phyloP scores from a whole-genome alignment of 2,797 vertebrate species.

The Mallotus villosus region DNA sequence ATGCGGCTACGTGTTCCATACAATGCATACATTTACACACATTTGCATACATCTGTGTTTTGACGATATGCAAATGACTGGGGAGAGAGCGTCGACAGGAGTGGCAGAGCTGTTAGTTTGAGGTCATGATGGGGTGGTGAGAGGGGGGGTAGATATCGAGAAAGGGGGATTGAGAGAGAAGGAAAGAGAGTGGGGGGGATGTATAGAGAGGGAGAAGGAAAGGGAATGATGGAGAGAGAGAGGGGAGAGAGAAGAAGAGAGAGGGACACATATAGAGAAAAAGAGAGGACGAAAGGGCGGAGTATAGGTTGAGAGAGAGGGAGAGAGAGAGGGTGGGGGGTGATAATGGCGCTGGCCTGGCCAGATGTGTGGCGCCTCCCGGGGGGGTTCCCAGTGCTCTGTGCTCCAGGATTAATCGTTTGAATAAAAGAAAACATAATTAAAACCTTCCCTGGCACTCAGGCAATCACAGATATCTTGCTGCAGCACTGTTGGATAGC shows the following conservation, averaged over 20 bases:
- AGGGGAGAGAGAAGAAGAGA: not conserved
- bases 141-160: too few species aligned
- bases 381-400: constrained; percentile 52
- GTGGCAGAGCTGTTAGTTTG: not conserved
- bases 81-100: not conserved
- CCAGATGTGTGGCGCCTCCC: constrained; percentile 65
- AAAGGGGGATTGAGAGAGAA: not conserved
- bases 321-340: constrained; percentile 45
- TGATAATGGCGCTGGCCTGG: constrained; percentile 39
- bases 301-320: constrained; percentile 9
- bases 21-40: constrained; percentile 20
- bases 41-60: constrained; percentile 13
- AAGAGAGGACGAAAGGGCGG: not conserved
- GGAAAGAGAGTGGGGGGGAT: not conserved
- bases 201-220: not conserved
- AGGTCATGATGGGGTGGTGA: too few species aligned
- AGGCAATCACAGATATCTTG: constrained; percentile 48
- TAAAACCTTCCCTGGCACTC: constrained; percentile 60
- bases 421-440: constrained; percentile 70
- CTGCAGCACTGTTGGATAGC: constrained; percentile 45
- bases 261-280: not conserved
- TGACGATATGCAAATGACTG: constrained; percentile 15
- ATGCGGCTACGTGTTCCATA: constrained; percentile 1
- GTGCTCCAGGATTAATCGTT: constrained; percentile 66
- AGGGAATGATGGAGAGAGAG: not conserved